phyloP scores from a whole-genome alignment of 2,113 vertebrate genomes.

The Odocoileus virginianus region DNA sequence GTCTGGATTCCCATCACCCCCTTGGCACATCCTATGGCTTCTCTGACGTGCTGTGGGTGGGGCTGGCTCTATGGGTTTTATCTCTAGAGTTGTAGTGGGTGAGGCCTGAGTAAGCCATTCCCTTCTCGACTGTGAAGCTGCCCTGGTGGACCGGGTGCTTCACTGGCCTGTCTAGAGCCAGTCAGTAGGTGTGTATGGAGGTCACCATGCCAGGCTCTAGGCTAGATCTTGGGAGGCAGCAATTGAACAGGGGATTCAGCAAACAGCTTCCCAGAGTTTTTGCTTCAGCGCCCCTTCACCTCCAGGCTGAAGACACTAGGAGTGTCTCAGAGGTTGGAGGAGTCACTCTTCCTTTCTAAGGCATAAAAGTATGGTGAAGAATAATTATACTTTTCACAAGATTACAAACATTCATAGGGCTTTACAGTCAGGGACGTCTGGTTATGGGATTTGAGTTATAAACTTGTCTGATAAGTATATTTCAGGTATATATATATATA shows the following conservation, averaged over 20 bases:
- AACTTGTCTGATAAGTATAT: neutral
- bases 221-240: neutral
- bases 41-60: slow-evolving; percentile 9
- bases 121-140: neutral
- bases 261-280: neutral
- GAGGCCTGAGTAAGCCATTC: neutral
- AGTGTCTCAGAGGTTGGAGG: neutral
- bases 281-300: neutral
- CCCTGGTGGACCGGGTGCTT: neutral
- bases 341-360: neutral
- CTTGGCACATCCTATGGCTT: neutral
- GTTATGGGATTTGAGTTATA: neutral
- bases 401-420: neutral
- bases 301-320: neutral
- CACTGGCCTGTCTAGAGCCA: neutral
- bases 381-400: neutral
- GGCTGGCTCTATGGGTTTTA: neutral
- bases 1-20: neutral
- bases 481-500: neutral
- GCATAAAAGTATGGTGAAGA: neutral
- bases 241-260: neutral
- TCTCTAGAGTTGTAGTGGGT: neutral
- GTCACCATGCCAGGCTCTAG: neutral
- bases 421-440: neutral
- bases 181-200: neutral